Percentiles rank a stretch among this genome's conserved stretches.
phyloP scores from a whole-genome alignment of 2,797 vertebrate genomes.

The Potorous gilbertii region DNA sequence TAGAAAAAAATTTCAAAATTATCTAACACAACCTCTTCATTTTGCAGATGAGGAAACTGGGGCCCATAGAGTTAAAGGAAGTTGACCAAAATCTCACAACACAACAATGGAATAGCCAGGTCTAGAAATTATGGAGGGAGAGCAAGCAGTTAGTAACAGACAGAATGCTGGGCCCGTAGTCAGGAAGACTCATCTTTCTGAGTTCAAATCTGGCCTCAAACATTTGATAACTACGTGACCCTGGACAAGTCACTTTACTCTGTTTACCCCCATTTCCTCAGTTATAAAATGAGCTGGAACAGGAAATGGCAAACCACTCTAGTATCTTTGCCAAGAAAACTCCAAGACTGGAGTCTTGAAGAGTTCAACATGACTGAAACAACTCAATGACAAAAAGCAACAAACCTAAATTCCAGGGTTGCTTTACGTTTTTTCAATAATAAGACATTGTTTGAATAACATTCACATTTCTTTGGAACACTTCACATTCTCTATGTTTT shows the following conservation, averaged over 20 bases:
- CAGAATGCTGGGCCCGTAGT: not conserved
- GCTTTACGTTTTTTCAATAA: not conserved
- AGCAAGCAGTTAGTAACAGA: not conserved
- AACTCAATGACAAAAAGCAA: not conserved
- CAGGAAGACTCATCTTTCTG: not conserved
- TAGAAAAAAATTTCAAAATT: not conserved
- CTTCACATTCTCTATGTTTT: not conserved
- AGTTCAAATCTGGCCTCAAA: not conserved
- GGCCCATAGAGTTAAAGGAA: not conserved
- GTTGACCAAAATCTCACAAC: not conserved
- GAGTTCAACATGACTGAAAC: not conserved
- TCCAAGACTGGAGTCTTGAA: not conserved
- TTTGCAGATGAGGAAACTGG: not conserved
- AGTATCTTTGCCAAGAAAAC: not conserved
- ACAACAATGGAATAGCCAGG: not conserved
- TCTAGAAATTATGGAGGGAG: not conserved
- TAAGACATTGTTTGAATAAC: not conserved
- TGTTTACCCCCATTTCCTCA: not conserved
- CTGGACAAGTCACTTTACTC: not conserved
- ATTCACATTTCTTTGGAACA: not conserved
- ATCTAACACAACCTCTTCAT: not conserved
- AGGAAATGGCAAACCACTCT: not conserved
- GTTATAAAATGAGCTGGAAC: not conserved
- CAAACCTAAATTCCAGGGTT: not conserved
- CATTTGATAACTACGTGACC: not conserved